Percentiles rank a stretch among this genome's conserved stretches.
phyloP scores from a whole-genome alignment of 2,797 vertebrate species.

The Carapus acus region DNA sequence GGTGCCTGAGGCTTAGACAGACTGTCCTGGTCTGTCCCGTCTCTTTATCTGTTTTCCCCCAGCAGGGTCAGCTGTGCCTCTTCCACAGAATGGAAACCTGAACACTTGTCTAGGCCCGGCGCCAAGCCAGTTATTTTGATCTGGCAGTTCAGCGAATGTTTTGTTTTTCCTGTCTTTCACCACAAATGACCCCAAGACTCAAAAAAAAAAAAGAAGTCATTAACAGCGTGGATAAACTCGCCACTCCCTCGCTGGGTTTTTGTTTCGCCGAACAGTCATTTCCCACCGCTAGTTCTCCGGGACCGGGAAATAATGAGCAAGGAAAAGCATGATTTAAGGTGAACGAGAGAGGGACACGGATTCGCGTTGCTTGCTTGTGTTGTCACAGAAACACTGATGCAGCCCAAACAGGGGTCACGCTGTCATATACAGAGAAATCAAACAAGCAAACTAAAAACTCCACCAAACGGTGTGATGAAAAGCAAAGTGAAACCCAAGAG shows the following conservation, averaged over 20 bases:
- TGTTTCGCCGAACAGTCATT: constrained; percentile 15
- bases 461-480: too few relatives aligned
- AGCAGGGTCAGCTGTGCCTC: too few relatives aligned
- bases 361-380: background rate
- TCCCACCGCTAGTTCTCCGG: background rate
- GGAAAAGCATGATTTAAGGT: constrained; percentile 1
- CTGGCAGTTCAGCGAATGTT: constrained; percentile 15
- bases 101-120: constrained; percentile 12
- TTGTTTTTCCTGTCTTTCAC: constrained; percentile 3
- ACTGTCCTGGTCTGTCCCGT: too few relatives aligned
- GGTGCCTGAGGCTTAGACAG: background rate
- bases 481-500: too few relatives aligned
- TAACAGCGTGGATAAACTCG: constrained; percentile 11
- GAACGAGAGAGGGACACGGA: background rate
- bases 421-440: too few relatives aligned
- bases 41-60: too few relatives aligned
- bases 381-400: too few relatives aligned
- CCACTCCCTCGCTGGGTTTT: constrained; percentile 20
- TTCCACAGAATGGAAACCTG: background rate
- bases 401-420: too few relatives aligned
- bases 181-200: constrained; percentile 7
- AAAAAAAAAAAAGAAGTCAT: constrained; percentile 16
- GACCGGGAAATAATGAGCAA: background rate
- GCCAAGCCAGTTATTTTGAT: constrained; percentile 15
- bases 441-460: too few relatives aligned